These are phyloP conservation scores for Chaetops frenatus DNA, from an alignment of 2,113 vertebrate species.

Conservation along the genomic window DNA sequence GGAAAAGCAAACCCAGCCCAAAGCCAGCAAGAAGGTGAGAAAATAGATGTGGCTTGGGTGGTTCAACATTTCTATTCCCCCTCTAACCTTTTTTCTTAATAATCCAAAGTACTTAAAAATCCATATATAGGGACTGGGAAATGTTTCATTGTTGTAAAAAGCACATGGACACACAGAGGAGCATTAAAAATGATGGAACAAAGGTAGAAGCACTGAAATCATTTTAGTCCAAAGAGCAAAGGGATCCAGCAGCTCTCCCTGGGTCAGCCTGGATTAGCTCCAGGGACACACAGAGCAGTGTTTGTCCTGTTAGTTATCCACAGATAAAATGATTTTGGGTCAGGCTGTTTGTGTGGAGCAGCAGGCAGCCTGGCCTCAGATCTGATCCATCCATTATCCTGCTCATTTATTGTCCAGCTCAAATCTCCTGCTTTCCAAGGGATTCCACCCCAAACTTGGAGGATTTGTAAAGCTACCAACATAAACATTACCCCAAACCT, in stretches of 20 bases:
- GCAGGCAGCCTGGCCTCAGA: conserved; percentile 56
- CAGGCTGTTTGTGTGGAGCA: conserved; percentile 25
- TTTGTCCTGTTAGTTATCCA: conserved; percentile 20
- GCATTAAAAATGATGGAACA: background rate
- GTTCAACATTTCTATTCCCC: background rate
- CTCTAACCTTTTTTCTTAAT: background rate
- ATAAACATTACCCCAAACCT: background rate
- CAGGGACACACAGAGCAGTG: background rate
- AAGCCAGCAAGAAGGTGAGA: conserved; percentile 73
- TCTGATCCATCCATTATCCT: conserved; percentile 68
- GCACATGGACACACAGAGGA: background rate
- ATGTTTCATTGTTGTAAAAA: background rate
- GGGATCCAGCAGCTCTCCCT: background rate
- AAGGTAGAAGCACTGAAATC: background rate
- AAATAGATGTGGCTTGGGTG: background rate
- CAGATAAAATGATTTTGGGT: background rate
- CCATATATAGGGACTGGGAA: background rate
- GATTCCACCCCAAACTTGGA: conserved; percentile 21
- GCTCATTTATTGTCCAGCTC: conserved; percentile 36
- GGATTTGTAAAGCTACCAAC: conserved; percentile 41
- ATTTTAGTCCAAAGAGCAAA: background rate
- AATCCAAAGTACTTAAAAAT: background rate
- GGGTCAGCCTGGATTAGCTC: background rate
- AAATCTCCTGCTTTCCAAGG: conserved; percentile 55
- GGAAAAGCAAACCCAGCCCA: conserved; percentile 68